Percentiles rank a stretch among this genome's conserved stretches.
Evolutionary conservation across 2,888 invertebrate species (phyloP).

Genomic region (Ashinkailepas kermadecensis): DNA sequence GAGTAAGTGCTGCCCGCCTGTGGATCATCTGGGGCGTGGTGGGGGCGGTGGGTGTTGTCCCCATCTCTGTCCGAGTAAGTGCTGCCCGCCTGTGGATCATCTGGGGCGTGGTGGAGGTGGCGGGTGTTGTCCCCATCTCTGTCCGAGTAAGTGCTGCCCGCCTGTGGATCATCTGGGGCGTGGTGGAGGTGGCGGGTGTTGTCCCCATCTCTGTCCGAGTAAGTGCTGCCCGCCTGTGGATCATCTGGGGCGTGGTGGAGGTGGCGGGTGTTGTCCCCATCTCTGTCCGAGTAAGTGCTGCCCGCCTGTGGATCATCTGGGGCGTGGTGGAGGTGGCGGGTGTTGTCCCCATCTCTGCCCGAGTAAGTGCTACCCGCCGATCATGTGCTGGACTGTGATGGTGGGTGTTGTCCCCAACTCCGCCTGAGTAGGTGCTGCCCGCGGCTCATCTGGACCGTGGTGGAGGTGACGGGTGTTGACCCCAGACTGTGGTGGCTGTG

Average conservation of each 20-base stretch:
- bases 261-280: background rate
- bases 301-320: background rate
- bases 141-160: background rate
- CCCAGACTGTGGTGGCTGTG: too few relatives aligned
- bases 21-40: too few relatives aligned
- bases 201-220: background rate
- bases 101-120: too few relatives aligned
- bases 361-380: background rate
- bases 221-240: too few relatives aligned
- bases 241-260: too few relatives aligned
- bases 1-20: slow-evolving; percentile 49
- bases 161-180: background rate
- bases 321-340: too few relatives aligned
- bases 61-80: background rate
- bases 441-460: background rate
- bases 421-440: background rate
- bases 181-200: background rate
- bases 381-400: too few relatives aligned
- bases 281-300: background rate
- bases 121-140: background rate
- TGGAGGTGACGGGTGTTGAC: too few relatives aligned
- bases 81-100: too few relatives aligned
- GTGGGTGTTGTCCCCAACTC: background rate
- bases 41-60: background rate
- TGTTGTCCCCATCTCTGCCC: background rate